Percentiles rank a stretch among this genome's conserved stretches.
Evolutionary conservation across 2,797 vertebrate genomes (phyloP).

Genomic region (Ibycter americanus): DNA sequence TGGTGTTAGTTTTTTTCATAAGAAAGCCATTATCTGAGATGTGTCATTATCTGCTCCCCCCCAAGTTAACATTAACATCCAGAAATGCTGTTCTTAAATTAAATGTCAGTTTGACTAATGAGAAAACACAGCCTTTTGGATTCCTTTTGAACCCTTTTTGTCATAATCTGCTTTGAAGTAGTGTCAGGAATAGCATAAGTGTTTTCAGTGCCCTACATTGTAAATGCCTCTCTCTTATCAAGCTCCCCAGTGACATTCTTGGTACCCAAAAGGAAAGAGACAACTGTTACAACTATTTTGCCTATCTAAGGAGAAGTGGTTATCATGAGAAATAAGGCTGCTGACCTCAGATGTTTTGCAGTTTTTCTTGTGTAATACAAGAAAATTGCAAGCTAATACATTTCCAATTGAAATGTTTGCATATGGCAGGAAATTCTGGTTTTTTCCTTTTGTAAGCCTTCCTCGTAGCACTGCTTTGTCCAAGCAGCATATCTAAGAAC

Average conservation of each 20-base stretch:
- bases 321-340: neutral
- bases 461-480: neutral
- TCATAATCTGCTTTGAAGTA: neutral
- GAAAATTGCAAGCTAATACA: neutral
- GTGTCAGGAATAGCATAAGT: neutral
- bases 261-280: neutral
- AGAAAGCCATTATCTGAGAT: neutral
- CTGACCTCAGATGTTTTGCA: neutral
- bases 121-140: neutral
- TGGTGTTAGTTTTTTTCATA: neutral
- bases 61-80: neutral
- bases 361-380: neutral
- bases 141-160: constrained; percentile 6
- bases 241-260: neutral
- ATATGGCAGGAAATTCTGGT: neutral
- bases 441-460: neutral
- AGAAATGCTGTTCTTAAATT: neutral
- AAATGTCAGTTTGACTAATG: neutral
- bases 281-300: neutral
- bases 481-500: neutral
- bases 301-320: neutral
- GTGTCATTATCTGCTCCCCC: neutral
- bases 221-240: neutral
- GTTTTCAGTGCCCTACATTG: neutral
- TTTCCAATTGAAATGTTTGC: neutral